Percentiles rank a stretch among this genome's conserved stretches.
These are phyloP conservation scores for Lethrus apterus DNA, from an alignment of 1,140 invertebrate genomes.

Conservation along the genomic window DNA sequence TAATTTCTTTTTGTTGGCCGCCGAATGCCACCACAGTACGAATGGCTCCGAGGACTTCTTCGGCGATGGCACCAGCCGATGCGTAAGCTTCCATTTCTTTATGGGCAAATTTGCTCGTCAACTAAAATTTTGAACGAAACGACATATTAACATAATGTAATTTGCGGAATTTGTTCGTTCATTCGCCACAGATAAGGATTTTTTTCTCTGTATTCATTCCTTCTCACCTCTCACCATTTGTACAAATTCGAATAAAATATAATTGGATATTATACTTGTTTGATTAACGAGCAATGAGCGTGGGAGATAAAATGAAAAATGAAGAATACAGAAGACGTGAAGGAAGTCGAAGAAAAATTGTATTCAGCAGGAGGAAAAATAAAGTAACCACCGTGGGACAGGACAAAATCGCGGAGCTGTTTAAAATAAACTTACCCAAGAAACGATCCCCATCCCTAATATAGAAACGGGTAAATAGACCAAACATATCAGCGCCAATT, in stretches of 20 bases:
- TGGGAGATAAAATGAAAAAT: too few relatives aligned
- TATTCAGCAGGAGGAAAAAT: background rate
- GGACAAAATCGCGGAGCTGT: background rate
- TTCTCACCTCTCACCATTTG: too few relatives aligned
- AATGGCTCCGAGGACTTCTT: constrained; percentile 70
- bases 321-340: too few relatives aligned
- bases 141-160: too few relatives aligned
- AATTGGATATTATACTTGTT: too few relatives aligned
- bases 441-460: constrained; percentile 52
- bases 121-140: too few relatives aligned
- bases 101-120: constrained; percentile 43
- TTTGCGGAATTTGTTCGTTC: too few relatives aligned
- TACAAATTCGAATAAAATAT: too few relatives aligned
- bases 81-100: constrained; percentile 63
- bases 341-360: too few relatives aligned
- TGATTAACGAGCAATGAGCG: too few relatives aligned
- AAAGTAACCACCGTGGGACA: background rate
- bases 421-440: constrained; percentile 50
- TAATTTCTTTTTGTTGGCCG: constrained; percentile 64
- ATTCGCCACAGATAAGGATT: too few relatives aligned
- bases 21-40: constrained; percentile 77
- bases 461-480: constrained; percentile 66
- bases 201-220: too few relatives aligned
- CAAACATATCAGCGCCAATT: constrained; percentile 72
- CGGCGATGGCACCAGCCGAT: constrained; percentile 68